phyloP scores from a whole-genome alignment of 1,140 invertebrate species.

The Chrysopa pallens region DNA sequence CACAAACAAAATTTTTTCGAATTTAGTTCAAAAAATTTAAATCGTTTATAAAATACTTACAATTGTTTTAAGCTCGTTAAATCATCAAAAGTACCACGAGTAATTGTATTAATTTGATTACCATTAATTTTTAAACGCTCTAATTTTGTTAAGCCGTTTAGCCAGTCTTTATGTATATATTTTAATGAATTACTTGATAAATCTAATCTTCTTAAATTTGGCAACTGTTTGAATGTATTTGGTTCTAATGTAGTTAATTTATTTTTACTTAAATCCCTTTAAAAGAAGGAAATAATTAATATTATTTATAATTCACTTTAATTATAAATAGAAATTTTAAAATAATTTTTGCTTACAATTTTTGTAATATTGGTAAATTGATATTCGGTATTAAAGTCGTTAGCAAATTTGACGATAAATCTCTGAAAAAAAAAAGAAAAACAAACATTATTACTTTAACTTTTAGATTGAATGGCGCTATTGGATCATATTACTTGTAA shows the following conservation, averaged over 20 bases:
- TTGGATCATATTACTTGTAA: too few relatives aligned
- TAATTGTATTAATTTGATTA: slow-evolving; percentile 47
- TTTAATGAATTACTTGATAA: slow-evolving; percentile 44
- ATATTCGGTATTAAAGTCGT: slow-evolving; percentile 17
- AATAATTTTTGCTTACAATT: slow-evolving; percentile 17
- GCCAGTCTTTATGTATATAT: slow-evolving; percentile 39
- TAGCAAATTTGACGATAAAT: slow-evolving; percentile 19
- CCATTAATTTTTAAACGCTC: slow-evolving; percentile 44
- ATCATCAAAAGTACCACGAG: slow-evolving; percentile 44
- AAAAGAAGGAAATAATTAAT: slow-evolving; percentile 13
- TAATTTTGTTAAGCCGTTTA: slow-evolving; percentile 38
- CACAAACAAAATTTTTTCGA: slow-evolving; percentile 2
- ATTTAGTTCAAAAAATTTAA: too few relatives aligned
- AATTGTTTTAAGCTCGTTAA: slow-evolving; percentile 43
- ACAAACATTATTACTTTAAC: too few relatives aligned
- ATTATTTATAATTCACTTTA: background rate
- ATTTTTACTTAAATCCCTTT: slow-evolving; percentile 60
- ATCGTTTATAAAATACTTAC: too few relatives aligned
- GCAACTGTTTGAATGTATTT: slow-evolving; percentile 51
- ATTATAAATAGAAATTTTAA: slow-evolving; percentile 1
- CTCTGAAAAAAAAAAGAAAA: slow-evolving; percentile 13
- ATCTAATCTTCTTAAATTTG: slow-evolving; percentile 46
- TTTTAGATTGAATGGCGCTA: too few relatives aligned
- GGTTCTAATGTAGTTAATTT: slow-evolving; percentile 50
- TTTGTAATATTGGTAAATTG: slow-evolving; percentile 18